Evolutionary conservation across 2,797 vertebrate species (phyloP).

Genomic region (Gallirallus australis): DNA sequence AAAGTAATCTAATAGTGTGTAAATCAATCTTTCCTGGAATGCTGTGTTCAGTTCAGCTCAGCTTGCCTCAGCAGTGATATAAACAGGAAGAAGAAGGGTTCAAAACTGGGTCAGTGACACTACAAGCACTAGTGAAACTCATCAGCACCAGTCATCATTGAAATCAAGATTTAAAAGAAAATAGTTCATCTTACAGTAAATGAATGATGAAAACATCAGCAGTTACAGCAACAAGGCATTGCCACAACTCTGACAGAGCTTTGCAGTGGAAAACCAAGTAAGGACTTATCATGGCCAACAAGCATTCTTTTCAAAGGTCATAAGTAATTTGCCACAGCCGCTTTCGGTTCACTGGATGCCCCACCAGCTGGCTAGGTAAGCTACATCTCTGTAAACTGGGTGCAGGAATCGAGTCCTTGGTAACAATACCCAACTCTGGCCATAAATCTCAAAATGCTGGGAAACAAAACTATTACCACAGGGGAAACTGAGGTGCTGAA

Average conservation of each 20-base stretch:
- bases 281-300: background rate
- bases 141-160: background rate
- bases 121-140: background rate
- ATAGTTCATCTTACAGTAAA: background rate
- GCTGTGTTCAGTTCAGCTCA: background rate
- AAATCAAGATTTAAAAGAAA: background rate
- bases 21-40: constrained; percentile 32
- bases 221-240: background rate
- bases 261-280: background rate
- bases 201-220: background rate
- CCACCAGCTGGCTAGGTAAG: background rate
- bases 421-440: background rate
- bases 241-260: background rate
- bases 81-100: constrained; percentile 51
- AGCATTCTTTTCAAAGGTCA: background rate
- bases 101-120: constrained; percentile 20
- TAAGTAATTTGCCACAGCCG: background rate
- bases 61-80: background rate
- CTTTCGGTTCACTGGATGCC: background rate
- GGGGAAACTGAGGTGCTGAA: background rate
- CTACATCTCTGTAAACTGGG: background rate
- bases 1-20: constrained; percentile 17
- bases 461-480: background rate
- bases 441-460: background rate
- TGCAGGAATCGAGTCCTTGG: rapidly evolving